Evolutionary conservation across 2,113 vertebrate species (phyloP).

Genomic region (Mionectes macconnelli): DNA sequence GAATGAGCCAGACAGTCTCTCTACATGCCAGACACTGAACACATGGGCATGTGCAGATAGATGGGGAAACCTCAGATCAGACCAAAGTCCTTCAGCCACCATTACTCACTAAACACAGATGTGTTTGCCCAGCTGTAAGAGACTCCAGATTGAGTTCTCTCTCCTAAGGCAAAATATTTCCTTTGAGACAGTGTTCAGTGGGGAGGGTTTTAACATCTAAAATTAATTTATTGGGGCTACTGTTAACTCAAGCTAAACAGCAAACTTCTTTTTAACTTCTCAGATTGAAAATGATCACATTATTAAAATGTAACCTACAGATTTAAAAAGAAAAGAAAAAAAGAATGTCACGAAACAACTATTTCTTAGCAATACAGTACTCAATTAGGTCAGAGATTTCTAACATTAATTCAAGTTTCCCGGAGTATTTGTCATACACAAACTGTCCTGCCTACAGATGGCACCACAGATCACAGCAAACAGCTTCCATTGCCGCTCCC

Average conservation of each 20-base stretch:
- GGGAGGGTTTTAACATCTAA: neutral
- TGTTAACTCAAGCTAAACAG: neutral
- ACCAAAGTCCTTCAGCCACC: neutral
- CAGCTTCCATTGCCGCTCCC: neutral
- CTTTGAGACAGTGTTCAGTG: neutral
- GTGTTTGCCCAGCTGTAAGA: neutral
- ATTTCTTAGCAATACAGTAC: neutral
- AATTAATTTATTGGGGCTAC: neutral
- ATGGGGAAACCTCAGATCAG: neutral
- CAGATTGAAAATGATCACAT: neutral
- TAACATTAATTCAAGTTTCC: neutral
- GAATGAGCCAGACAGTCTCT: neutral
- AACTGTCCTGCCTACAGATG: constrained; percentile 40
- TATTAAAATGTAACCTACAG: neutral
- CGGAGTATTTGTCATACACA: neutral
- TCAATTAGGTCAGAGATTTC: neutral
- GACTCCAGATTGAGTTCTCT: neutral
- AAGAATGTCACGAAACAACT: neutral
- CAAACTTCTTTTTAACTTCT: neutral
- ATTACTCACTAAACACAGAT: neutral
- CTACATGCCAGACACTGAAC: neutral
- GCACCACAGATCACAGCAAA: constrained; percentile 38
- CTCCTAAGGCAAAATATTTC: neutral
- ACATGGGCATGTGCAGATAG: neutral
- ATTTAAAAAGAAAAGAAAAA: neutral